Base-by-base conservation (phyloP, 2,888 invertebrate genomes). In the Melangyna quadrimaculata region DNA sequence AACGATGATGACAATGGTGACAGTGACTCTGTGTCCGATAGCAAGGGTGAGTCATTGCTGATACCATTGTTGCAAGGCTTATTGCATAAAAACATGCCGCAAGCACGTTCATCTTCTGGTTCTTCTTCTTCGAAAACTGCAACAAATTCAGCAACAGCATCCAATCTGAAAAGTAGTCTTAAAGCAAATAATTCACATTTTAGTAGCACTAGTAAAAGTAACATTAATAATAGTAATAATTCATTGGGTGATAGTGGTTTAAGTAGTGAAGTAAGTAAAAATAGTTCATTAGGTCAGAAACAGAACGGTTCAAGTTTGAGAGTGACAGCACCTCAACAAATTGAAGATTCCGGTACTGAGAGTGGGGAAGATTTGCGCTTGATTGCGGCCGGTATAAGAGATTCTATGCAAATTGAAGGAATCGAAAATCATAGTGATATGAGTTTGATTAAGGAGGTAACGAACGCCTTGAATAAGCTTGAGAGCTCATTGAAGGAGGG, bases 31-130 rank as follows among this genome's bases (percentile, higher is more conserved):
- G 48, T 59, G 35, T 57, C 59, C 83, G 89, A 88, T 75, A 89
- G 88, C 70, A 89, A 95, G 93, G 96, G 96, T 96, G 96, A 96
- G 96, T 95, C 95, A 89, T 94, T 95, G 90, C 94, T 95, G 88
- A 94, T 95, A 89, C 95, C 95, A 90, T 93, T 95, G 91, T 94
- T 95, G 91, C 95, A 95, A 93, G 94, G 94, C 82, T 93, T 95
- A 90, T 93, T 95, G 90, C 94, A 94, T 82, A 89, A 89, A 81
- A 90, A 90, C 87, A 89, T 88, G 88, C 88, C 88, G 74, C 88
- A 88, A 88, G 87, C 80, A 81, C 87, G 73, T 69, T 72, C 67
- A 69, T 72, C 79, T 71, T 79, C 74, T 75, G 70, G 71, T 80
- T 61, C 78, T 80, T 61, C 78, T 80, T 69, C 78, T 73, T 70